Evolutionary conservation across 2,797 vertebrate genomes (phyloP).

Genomic region (Dallia pectoralis): DNA sequence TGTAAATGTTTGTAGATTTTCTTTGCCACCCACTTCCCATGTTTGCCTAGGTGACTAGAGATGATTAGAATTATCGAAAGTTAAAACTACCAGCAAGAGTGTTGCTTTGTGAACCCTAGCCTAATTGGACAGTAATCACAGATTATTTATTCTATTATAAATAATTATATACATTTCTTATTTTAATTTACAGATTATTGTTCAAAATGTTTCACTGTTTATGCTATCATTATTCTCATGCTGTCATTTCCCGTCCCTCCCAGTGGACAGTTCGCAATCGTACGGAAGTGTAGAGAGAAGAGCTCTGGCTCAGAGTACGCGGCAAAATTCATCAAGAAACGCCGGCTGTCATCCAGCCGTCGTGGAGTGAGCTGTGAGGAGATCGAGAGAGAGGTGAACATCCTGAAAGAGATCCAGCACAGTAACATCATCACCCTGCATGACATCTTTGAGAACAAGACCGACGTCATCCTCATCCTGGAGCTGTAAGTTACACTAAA

Average conservation of each 20-base stretch:
- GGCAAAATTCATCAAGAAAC: conserved; percentile 98
- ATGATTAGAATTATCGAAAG: too few relatives aligned
- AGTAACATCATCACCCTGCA: conserved; percentile 98
- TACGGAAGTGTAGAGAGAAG: conserved; percentile 92
- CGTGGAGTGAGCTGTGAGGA: conserved; percentile 95
- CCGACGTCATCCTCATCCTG: conserved; percentile 96
- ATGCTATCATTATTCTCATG: neutral
- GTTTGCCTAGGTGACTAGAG: neutral
- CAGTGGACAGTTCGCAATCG: conserved; percentile 96
- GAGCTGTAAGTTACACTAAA: conserved; percentile 71
- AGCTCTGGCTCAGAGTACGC: conserved; percentile 82
- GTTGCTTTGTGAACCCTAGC: too few relatives aligned
- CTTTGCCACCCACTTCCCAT: neutral
- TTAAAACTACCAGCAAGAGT: neutral
- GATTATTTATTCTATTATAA: neutral
- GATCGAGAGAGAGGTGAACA: conserved; percentile 96
- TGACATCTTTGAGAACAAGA: conserved; percentile 98
- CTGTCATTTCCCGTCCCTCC: neutral
- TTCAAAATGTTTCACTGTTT: neutral
- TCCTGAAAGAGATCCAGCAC: conserved; percentile 95
- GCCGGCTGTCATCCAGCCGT: conserved; percentile 91
- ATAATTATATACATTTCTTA: neutral
- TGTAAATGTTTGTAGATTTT: neutral
- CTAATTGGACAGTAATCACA: neutral
- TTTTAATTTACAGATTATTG: neutral